phyloP scores from a whole-genome alignment of 2,113 vertebrate genomes.

The Labeo rohita region DNA sequence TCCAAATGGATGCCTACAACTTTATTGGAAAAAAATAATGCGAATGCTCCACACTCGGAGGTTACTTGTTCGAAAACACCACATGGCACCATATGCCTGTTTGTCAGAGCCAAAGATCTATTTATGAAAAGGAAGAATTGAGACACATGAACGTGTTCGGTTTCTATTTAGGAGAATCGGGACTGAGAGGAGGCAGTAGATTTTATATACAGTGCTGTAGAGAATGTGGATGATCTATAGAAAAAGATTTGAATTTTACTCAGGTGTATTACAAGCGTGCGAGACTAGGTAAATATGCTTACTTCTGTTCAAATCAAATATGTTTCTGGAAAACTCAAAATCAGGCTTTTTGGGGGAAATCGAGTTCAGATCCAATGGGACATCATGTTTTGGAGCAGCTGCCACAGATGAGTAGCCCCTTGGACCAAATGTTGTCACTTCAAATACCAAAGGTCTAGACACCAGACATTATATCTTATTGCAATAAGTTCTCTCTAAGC shows the following conservation, averaged over 20 bases:
- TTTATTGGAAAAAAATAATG: slow-evolving; percentile 61
- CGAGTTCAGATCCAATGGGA: background rate
- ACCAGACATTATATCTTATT: slow-evolving; percentile 45
- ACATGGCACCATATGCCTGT: slow-evolving; percentile 74
- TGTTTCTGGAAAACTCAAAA: background rate
- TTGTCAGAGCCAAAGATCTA: slow-evolving; percentile 56
- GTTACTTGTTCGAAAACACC: slow-evolving; percentile 67
- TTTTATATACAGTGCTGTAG: background rate
- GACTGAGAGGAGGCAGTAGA: slow-evolving; percentile 10
- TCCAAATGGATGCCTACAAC: slow-evolving; percentile 68
- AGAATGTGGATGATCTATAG: background rate
- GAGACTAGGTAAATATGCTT: background rate
- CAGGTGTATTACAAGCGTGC: background rate
- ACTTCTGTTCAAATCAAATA: background rate
- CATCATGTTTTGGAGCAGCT: background rate
- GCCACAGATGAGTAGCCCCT: slow-evolving; percentile 15
- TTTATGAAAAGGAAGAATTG: slow-evolving; percentile 55
- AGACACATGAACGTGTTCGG: slow-evolving; percentile 48
- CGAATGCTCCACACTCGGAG: slow-evolving; percentile 68
- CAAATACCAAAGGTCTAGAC: slow-evolving; percentile 49
- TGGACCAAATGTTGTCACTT: slow-evolving; percentile 31
- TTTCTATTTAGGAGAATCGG: slow-evolving; percentile 59
- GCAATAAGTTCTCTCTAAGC: slow-evolving; percentile 38
- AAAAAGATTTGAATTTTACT: background rate
- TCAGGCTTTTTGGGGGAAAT: background rate